Evolutionary conservation across 2,888 invertebrate genomes (phyloP).

Genomic region (Galeopsomyia nigrocyanea): DNA sequence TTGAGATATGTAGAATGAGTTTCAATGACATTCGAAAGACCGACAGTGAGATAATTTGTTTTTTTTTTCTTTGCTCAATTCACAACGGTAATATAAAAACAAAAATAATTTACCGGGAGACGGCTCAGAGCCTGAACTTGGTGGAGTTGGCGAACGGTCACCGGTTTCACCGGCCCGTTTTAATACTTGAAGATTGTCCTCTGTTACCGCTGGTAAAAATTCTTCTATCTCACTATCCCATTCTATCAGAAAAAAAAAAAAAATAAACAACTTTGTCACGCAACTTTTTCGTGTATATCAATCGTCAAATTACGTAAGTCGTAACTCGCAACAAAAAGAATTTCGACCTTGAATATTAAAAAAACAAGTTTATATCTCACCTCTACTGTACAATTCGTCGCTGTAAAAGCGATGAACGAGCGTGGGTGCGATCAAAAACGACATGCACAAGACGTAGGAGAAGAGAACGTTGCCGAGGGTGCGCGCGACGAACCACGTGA

Average conservation of each 20-base stretch:
- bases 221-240: conserved; percentile 68
- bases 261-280: background rate
- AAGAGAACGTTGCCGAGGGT: conserved; percentile 60
- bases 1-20: conserved; percentile 4
- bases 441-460: conserved; percentile 61
- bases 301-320: no score
- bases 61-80: no score
- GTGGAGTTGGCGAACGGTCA: conserved; percentile 63
- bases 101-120: conserved; percentile 21
- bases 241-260: conserved; percentile 53
- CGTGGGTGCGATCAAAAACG: conserved; percentile 61
- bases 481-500: conserved; percentile 60
- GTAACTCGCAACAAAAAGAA: background rate
- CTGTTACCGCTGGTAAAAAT: conserved; percentile 66
- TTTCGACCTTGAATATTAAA: no score
- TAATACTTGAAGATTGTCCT: conserved; percentile 65
- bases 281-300: no score
- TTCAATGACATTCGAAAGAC: no score
- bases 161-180: conserved; percentile 65
- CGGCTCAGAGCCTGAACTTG: conserved; percentile 53
- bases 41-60: no score
- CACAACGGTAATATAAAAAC: background rate
- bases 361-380: conserved; percentile 48
- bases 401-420: conserved; percentile 58
- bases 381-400: conserved; percentile 58